phyloP scores from a whole-genome alignment of 2,888 invertebrate species.

The Tromatobia lineatoria region DNA sequence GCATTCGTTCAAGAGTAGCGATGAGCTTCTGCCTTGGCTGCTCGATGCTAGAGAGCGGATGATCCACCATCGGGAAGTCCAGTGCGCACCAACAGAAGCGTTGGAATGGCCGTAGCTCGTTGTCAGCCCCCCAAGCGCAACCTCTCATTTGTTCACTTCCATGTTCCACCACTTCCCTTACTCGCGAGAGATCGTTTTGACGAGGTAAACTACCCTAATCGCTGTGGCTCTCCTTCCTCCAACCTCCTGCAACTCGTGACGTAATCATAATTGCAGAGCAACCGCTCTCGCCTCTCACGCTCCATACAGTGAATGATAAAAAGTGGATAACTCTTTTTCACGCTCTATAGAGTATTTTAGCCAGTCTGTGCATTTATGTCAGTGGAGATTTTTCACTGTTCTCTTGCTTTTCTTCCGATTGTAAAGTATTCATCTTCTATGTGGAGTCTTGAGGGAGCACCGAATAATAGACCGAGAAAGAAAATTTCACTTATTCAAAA shows the following conservation, averaged over 20 bases:
- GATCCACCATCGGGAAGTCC: conserved; percentile 31
- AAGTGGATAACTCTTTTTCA: conserved; percentile 81
- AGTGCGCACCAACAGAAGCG: conserved; percentile 49
- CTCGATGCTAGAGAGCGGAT: conserved; percentile 20
- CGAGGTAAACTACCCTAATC: conserved; percentile 79
- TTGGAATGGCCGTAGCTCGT: conserved; percentile 51
- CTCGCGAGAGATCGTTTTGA: conserved; percentile 77
- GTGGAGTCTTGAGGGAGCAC: not conserved
- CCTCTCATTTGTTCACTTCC: conserved; percentile 79
- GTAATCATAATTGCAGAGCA: conserved; percentile 82
- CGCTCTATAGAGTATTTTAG: conserved; percentile 30
- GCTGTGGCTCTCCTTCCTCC: conserved; percentile 57
- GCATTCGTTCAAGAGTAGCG: conserved; percentile 32
- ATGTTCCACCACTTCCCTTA: conserved; percentile 7
- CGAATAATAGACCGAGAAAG: not conserved
- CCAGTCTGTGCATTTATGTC: not conserved
- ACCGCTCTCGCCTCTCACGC: conserved; percentile 52
- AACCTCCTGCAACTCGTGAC: conserved; percentile 72
- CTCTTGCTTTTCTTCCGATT: not conserved
- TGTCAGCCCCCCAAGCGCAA: conserved; percentile 49
- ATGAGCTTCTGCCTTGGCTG: conserved; percentile 52
- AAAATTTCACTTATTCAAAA: too few species aligned
- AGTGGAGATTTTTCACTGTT: not conserved
- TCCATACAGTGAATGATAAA: conserved; percentile 74
- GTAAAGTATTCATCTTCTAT: not conserved